Evolutionary conservation across 2,888 invertebrate species (phyloP).

Genomic region (Folsomia candida): DNA sequence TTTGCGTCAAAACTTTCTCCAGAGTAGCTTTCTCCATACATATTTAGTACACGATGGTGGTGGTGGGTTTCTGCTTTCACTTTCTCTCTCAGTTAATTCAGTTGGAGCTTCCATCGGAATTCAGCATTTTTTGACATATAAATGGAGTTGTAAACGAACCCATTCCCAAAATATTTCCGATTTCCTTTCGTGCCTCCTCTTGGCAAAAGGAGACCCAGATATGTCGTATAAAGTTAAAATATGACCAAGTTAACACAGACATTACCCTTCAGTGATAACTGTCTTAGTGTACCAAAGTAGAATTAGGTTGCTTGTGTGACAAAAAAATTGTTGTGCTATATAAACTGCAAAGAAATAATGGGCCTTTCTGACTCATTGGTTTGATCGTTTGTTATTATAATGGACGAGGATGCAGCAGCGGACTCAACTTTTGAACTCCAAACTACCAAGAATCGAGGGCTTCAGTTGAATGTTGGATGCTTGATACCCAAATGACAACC

Average conservation of each 20-base stretch:
- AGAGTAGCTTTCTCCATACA: too few relatives aligned
- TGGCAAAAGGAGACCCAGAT: slow-evolving; percentile 1
- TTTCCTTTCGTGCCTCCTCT: background rate
- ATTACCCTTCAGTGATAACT: slow-evolving; percentile 15
- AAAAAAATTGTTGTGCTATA: slow-evolving; percentile 20
- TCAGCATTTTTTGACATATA: too few relatives aligned
- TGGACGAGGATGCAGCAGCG: background rate
- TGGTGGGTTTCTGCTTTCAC: too few relatives aligned
- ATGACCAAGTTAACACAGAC: slow-evolving; percentile 17
- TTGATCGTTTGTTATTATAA: slow-evolving; percentile 15
- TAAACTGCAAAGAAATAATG: slow-evolving; percentile 13
- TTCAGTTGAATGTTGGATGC: background rate
- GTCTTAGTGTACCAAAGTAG: slow-evolving; percentile 12
- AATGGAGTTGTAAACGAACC: background rate
- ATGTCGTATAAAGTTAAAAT: slow-evolving; percentile 17
- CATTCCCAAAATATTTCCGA: background rate
- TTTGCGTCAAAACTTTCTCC: too few relatives aligned
- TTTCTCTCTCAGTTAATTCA: too few relatives aligned
- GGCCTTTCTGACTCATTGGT: slow-evolving; percentile 17
- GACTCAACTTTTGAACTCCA: slow-evolving; percentile 4
- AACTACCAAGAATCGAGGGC: background rate
- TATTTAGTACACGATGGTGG: too few relatives aligned
- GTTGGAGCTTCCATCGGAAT: too few relatives aligned
- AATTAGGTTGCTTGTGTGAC: slow-evolving; percentile 7
- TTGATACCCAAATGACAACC: slow-evolving; percentile 3